phyloP scores from a whole-genome alignment of 2,797 vertebrate genomes.

The Gambusia yucatana region DNA sequence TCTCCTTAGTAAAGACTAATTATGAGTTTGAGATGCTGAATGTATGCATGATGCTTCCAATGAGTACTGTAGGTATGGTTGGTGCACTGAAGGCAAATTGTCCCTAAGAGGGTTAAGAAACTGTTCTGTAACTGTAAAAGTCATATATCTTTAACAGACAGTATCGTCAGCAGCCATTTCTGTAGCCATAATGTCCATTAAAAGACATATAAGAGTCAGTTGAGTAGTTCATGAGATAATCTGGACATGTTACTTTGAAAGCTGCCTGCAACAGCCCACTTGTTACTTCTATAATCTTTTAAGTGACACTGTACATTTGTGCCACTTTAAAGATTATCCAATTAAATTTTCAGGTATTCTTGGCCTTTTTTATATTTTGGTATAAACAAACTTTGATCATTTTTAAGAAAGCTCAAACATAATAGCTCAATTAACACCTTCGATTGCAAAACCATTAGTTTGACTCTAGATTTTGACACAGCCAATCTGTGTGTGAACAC shows the following conservation, averaged over 20 bases:
- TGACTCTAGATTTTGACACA: neutral
- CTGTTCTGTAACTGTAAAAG: constrained; percentile 50
- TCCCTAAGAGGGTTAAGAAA: constrained; percentile 30
- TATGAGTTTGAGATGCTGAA: constrained; percentile 64
- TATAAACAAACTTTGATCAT: neutral
- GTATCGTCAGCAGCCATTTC: constrained; percentile 49
- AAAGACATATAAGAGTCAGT: constrained; percentile 51
- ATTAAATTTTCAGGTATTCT: neutral
- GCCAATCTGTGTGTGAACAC: neutral
- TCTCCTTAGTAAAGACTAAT: constrained; percentile 47
- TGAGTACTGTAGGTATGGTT: constrained; percentile 45
- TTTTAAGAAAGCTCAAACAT: neutral
- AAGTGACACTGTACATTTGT: constrained; percentile 11
- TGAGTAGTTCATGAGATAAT: constrained; percentile 29
- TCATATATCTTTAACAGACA: constrained; percentile 39
- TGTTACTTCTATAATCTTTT: constrained; percentile 14
- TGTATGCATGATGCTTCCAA: constrained; percentile 57
- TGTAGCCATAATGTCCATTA: constrained; percentile 61
- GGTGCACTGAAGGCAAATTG: constrained; percentile 32
- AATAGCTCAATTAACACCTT: neutral
- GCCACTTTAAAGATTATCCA: neutral
- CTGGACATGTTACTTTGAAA: constrained; percentile 23
- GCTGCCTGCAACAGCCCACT: constrained; percentile 21
- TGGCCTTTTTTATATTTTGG: neutral
- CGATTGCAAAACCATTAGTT: neutral